Conservation (phyloP, 1,140 invertebrate species). For the Luehdorfia chinensis region DNA sequence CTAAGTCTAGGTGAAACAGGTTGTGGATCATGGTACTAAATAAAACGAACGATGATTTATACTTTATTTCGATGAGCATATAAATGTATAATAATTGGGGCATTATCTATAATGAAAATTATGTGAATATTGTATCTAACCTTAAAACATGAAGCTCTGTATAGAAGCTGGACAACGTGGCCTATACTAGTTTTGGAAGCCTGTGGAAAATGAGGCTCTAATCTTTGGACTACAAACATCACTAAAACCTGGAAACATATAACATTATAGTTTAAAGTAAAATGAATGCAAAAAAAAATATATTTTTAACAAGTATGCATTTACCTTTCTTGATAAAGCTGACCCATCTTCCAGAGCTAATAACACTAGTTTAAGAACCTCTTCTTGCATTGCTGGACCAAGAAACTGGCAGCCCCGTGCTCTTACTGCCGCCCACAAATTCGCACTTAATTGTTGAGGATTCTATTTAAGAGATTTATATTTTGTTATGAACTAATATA, state of each 20-base stretch:
- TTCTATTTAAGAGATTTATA: slow-evolving; percentile 37
- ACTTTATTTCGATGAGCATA: no score
- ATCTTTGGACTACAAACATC: slow-evolving; percentile 98
- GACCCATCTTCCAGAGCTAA: slow-evolving; percentile 97
- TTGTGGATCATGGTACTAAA: no score
- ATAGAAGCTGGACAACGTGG: slow-evolving; percentile 98
- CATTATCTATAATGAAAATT: no score
- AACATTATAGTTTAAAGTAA: slow-evolving; percentile 18
- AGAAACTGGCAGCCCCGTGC: slow-evolving; percentile 98
- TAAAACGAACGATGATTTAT: no score
- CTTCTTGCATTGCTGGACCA: slow-evolving; percentile 99
- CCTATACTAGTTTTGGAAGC: slow-evolving; percentile 99
- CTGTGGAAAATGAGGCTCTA: slow-evolving; percentile 97
- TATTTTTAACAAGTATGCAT: background rate
- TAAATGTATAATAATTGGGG: no score
- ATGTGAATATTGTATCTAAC: slow-evolving; percentile 75
- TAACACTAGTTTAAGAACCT: slow-evolving; percentile 95
- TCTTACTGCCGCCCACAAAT: slow-evolving; percentile 96
- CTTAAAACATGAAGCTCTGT: slow-evolving; percentile 98
- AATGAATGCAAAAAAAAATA: slow-evolving; percentile 6
- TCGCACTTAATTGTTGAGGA: slow-evolving; percentile 62
- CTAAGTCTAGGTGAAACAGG: no score
- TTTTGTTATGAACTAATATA: background rate
- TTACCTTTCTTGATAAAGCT: slow-evolving; percentile 93
- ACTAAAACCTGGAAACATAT: slow-evolving; percentile 87